Percentiles rank a stretch among this genome's conserved stretches.
These are phyloP conservation scores for Rhinolophus ferrumequinum DNA, from an alignment of 2,113 vertebrate species.

Conservation along the genomic window DNA sequence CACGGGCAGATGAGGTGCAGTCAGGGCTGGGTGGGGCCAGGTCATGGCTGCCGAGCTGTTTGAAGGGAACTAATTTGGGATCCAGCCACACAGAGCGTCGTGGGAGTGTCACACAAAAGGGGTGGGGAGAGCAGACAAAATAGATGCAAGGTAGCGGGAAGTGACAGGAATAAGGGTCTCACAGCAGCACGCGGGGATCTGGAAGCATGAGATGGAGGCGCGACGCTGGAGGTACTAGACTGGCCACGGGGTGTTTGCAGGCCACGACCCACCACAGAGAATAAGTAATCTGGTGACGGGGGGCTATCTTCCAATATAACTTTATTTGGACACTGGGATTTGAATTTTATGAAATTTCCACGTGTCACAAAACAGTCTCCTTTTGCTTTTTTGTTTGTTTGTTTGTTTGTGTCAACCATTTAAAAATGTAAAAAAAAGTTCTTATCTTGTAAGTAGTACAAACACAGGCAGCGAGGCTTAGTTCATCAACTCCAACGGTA, in stretches of 20 bases:
- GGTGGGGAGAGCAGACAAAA: background rate
- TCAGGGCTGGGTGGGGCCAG: fast-evolving
- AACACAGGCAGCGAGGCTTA: background rate
- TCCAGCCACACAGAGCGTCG: background rate
- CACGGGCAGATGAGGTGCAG: background rate
- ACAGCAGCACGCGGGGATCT: too few species aligned
- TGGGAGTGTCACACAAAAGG: background rate
- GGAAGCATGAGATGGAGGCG: background rate
- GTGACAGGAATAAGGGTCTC: background rate
- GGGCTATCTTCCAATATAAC: background rate
- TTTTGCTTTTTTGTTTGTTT: background rate
- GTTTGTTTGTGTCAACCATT: background rate
- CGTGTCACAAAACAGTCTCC: background rate
- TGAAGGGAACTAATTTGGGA: background rate
- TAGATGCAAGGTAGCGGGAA: background rate
- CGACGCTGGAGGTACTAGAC: background rate
- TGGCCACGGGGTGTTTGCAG: background rate
- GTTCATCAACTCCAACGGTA: background rate
- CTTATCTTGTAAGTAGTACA: background rate
- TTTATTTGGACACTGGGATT: background rate
- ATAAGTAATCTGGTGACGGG: background rate
- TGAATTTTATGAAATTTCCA: background rate
- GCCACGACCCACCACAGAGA: background rate
- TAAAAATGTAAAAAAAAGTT: background rate
- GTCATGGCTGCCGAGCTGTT: background rate